A percentile compares a stretch with the other conserved stretches of the same genome.
Evolutionary conservation across 2,113 vertebrate genomes (phyloP).

Genomic region (Zapus hudsonius): DNA sequence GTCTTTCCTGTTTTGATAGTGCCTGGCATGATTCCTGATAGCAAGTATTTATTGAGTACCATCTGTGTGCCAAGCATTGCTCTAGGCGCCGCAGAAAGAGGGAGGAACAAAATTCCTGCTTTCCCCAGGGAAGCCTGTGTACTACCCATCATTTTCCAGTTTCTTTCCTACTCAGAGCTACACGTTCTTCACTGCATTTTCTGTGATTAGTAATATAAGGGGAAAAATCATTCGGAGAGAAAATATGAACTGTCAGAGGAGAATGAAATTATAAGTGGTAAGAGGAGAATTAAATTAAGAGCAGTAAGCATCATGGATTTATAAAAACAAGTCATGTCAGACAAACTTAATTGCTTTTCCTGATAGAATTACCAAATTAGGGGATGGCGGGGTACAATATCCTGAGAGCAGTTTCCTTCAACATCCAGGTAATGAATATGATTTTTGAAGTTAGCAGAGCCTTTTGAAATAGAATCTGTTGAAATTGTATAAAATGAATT

Average conservation of each 20-base stretch:
- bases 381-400: slow-evolving; percentile 64
- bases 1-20: not conserved
- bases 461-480: slow-evolving; percentile 75
- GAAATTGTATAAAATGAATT: slow-evolving; percentile 77
- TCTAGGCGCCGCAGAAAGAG: not conserved
- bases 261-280: slow-evolving; percentile 82
- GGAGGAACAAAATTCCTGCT: not conserved
- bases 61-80: not conserved
- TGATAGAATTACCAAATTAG: slow-evolving; percentile 82
- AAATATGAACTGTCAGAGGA: slow-evolving; percentile 82
- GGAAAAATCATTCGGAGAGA: slow-evolving; percentile 73
- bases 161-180: not conserved
- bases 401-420: slow-evolving; percentile 74
- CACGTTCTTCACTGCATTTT: slow-evolving; percentile 55
- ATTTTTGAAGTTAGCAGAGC: slow-evolving; percentile 80
- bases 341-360: slow-evolving; percentile 83
- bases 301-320: slow-evolving; percentile 81
- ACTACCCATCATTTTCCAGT: not conserved
- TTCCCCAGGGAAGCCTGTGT: not conserved
- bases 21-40: not conserved
- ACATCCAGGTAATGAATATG: slow-evolving; percentile 77
- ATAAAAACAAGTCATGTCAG: slow-evolving; percentile 83
- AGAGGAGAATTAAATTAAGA: slow-evolving; percentile 83
- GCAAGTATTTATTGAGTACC: slow-evolving; percentile 16
- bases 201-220: slow-evolving; percentile 73